These are phyloP conservation scores for Oedothorax gibbosus DNA, from an alignment of 1,140 invertebrate species.

Conservation along the genomic window DNA sequence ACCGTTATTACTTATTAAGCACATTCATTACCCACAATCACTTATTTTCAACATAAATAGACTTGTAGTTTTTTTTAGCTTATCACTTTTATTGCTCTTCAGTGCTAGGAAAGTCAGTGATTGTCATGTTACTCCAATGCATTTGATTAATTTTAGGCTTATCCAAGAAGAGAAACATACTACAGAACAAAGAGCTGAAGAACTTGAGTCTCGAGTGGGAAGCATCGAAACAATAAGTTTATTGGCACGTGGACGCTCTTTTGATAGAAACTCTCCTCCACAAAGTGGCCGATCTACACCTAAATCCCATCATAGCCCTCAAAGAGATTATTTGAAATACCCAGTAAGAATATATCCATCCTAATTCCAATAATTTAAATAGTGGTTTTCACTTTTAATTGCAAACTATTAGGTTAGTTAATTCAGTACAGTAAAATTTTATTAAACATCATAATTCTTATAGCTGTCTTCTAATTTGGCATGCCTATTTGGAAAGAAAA, in stretches of 20 bases:
- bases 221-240: constrained; percentile 94
- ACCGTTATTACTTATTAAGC: too few species aligned
- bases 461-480: not conserved
- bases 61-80: too few species aligned
- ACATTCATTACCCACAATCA: too few species aligned
- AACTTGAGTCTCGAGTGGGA: constrained; percentile 95
- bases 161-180: constrained; percentile 99
- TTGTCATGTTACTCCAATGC: too few species aligned
- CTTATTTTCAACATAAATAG: too few species aligned
- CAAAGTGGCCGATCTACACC: constrained; percentile 83
- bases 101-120: too few species aligned
- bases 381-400: not conserved
- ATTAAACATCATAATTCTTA: too few species aligned
- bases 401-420: not conserved
- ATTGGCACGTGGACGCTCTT: constrained; percentile 78
- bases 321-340: constrained; percentile 84
- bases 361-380: not conserved
- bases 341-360: constrained; percentile 73
- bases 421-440: too few species aligned
- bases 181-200: constrained; percentile 92
- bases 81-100: too few species aligned
- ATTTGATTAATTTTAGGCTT: constrained; percentile 70
- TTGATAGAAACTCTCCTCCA: constrained; percentile 81
- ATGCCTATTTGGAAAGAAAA: too few species aligned
- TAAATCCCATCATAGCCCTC: constrained; percentile 80